Base-by-base conservation (phyloP, 2,888 invertebrate genomes). In the Nomada ruficornis region DNA sequence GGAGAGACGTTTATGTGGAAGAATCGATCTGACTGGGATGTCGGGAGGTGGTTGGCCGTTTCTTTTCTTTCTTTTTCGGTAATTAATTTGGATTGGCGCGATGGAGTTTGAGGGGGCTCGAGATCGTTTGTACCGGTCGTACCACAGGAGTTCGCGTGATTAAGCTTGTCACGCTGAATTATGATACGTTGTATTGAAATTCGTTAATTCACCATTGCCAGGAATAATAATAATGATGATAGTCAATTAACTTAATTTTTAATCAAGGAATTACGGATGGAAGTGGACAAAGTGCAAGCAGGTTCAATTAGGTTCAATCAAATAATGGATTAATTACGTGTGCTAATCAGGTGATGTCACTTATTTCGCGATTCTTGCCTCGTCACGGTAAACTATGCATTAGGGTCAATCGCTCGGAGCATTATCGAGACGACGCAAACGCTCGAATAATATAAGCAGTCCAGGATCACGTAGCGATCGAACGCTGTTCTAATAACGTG, bases 401-500 rank as follows among this genome's bases (percentile, higher is more conserved):
- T 26, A 20, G 29, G 15, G 11, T 36, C 9, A 18, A 29, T 47
- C 57, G 74, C 55, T 76, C 7, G 54, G 18, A 59, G 29, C 60
- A 55, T 69, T 59, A 59, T 57, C 75, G 26, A 70, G 20, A 55
- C 62, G 36, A 52, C 9, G 55, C 81, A 64, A 80, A 75, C 67
- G 67, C 71, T 63, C 47, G 70, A 82, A 80, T 76, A 80, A 82
- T 80, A 11, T 62, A 71, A 72, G 71, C 75, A 20, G 26, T 36
- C n/a, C 20, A 15, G 59, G 81, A 57, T 60, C 75, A 67, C 60
- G 62, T 26, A 67, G 67, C 50, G 26, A 57, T 26, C 29, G 55
- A 72, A 68, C 76, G 55, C 54, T 67, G 63, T 26, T 65, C 69
- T 47, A 75, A 82, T 80, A 82, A 80, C 80, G 75, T 52, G 70